Evolutionary conservation across 2,113 vertebrate genomes (phyloP).

Genomic region (Ammodytes dubius): DNA sequence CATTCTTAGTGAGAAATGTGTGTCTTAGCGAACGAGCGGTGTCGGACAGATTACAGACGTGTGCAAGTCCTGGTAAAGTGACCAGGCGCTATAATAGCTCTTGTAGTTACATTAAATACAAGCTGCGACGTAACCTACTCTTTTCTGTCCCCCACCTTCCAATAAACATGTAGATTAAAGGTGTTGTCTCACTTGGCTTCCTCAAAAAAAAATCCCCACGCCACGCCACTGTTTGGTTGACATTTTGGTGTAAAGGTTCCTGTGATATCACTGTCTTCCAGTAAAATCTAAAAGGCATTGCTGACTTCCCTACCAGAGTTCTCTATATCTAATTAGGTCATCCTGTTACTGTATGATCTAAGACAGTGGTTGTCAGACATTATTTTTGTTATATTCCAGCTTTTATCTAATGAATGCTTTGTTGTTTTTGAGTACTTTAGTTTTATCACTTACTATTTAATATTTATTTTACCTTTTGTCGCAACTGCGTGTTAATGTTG

Average conservation of each 20-base stretch:
- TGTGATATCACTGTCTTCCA: not conserved
- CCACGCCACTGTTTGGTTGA: too few species aligned
- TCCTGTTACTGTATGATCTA: not conserved
- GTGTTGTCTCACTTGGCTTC: too few species aligned
- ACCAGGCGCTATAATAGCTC: too few species aligned
- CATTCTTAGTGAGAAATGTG: too few species aligned
- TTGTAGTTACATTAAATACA: too few species aligned
- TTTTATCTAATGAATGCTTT: slow-evolving; percentile 14
- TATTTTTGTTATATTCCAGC: not conserved
- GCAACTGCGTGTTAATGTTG: slow-evolving; percentile 22
- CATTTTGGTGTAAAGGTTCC: not conserved
- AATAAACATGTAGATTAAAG: too few species aligned
- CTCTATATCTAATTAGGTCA: slow-evolving; percentile 12
- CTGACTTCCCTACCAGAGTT: not conserved
- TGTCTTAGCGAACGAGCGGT: too few species aligned
- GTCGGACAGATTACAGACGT: too few species aligned
- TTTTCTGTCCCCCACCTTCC: too few species aligned
- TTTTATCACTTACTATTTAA: slow-evolving; percentile 10
- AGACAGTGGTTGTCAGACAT: slow-evolving; percentile 1
- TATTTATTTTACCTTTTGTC: not conserved
- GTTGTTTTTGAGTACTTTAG: slow-evolving; percentile 1
- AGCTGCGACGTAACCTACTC: too few species aligned
- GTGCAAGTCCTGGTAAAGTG: too few species aligned
- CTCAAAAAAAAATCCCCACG: too few species aligned
- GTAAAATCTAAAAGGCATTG: not conserved